These are phyloP conservation scores for Actinia equina DNA, from an alignment of 64 coral and sea anemone species.

Conservation along the genomic window DNA sequence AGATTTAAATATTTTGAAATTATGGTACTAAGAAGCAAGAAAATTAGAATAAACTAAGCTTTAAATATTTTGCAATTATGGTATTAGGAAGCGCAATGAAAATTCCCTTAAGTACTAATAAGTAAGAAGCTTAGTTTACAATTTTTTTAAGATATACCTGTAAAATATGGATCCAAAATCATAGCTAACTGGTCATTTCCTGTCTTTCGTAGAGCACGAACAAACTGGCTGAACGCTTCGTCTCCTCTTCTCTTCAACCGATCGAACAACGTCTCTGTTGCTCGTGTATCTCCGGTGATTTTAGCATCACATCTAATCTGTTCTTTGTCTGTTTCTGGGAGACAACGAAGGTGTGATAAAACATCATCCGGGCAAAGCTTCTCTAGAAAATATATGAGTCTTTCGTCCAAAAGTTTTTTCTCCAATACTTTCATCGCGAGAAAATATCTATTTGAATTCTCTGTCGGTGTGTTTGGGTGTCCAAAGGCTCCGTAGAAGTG, in stretches of 20 bases:
- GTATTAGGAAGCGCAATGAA: too few relatives aligned
- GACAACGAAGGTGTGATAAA: slow-evolving; percentile 35
- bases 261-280: slow-evolving; percentile 52
- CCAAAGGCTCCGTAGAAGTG: too few relatives aligned
- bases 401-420: slow-evolving; percentile 32
- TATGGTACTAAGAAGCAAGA: too few relatives aligned
- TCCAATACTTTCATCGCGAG: slow-evolving; percentile 22
- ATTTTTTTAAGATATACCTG: slow-evolving; percentile 17
- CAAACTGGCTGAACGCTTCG: slow-evolving; percentile 62
- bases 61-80: too few relatives aligned
- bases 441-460: background rate
- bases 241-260: slow-evolving; percentile 46
- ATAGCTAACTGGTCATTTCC: slow-evolving; percentile 58
- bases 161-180: slow-evolving; percentile 70
- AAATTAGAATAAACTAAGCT: too few relatives aligned
- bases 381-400: slow-evolving; percentile 39
- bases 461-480: too few relatives aligned
- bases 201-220: slow-evolving; percentile 52
- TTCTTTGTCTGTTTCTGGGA: slow-evolving; percentile 42
- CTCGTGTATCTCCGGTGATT: slow-evolving; percentile 34
- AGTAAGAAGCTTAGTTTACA: too few relatives aligned
- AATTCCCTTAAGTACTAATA: too few relatives aligned
- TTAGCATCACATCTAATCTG: slow-evolving; percentile 35
- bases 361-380: slow-evolving; percentile 57
- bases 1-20: too few relatives aligned